Evolutionary conservation across 2,797 vertebrate genomes (phyloP), one percentile per base, ranked within the genome.

Genomic region (Artibeus lituratus): DNA sequence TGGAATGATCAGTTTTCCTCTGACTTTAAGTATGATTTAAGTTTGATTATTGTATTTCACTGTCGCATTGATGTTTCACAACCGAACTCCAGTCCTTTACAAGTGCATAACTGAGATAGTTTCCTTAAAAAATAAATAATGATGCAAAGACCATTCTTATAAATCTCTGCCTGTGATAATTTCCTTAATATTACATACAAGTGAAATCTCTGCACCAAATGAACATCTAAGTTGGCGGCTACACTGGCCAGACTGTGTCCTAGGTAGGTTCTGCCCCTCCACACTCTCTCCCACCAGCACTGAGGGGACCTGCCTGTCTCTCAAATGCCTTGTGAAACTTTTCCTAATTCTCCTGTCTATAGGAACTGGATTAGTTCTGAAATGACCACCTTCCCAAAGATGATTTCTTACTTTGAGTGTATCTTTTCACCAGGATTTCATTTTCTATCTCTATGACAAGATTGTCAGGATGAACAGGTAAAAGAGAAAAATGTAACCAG

Each of bases 11-110:
- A 59, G 49, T 44, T 94, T 91, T 32, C 65, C 67, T 26, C 35
- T 93, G n/a, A 74, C 51, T 90, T 90, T 83, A 82, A 91, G 16
- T 80, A 73, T 70, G 67, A 87, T 39, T n/a, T 72, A 49, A 85
- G 76, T 95, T 62, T 74, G 21, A 59, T 91, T 47, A 44, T 26
- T 72, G 1, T 83, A 65, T 65, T 74, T 94, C 49, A 92, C 21
- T 76, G 22, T n/a, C 51, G 15, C 59, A 72, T 65, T 7, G 22
- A 29, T 62, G 67, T 67, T 90, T 73, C 49, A 87, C 10, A 67
- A 37, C 9, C 77, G 85, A 87, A 81, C 44, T 32, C 22, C 65
- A 93, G 16, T 85, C 35, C 29, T 86, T 80, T 73, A 72, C 55
- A 84, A 32, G 21, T 70, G 15, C 4, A 16, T 51, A 92, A 47